A percentile compares a stretch with the other conserved stretches of the same genome.
Evolutionary conservation across 2,113 vertebrate species (phyloP).

Genomic region (Callocephalon fimbriatum): DNA sequence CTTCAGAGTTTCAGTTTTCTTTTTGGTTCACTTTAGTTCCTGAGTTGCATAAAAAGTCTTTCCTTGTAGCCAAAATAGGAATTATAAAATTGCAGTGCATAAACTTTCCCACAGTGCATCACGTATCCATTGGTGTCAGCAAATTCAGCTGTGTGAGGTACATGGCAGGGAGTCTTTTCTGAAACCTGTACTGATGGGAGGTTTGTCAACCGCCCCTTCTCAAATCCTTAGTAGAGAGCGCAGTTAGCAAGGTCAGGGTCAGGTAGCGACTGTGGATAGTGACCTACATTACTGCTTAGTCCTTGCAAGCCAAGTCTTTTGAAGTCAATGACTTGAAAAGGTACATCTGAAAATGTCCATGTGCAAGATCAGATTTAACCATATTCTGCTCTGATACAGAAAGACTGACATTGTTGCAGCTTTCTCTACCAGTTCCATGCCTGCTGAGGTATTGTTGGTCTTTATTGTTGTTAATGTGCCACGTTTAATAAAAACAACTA

Average conservation of each 20-base stretch:
- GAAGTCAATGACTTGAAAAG: neutral
- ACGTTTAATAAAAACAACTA: neutral
- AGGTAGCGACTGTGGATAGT: fast-evolving
- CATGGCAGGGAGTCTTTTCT: neutral
- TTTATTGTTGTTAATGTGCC: neutral
- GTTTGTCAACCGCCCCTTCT: neutral
- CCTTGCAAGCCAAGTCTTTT: neutral
- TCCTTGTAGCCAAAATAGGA: neutral
- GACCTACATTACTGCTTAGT: neutral
- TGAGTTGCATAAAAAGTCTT: neutral
- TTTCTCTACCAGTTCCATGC: neutral
- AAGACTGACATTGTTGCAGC: fast-evolving
- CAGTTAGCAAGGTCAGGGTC: neutral
- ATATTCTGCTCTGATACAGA: neutral
- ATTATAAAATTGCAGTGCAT: neutral
- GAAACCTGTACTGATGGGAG: neutral
- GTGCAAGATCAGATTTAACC: neutral
- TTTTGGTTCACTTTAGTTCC: neutral
- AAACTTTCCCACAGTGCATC: neutral
- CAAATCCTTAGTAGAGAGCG: neutral
- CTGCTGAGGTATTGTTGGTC: neutral
- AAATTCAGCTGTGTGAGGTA: neutral
- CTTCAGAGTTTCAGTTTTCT: neutral
- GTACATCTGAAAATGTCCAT: neutral
- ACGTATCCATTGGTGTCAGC: neutral